A percentile compares a stretch with the other conserved stretches of the same genome.
Conservation (phyloP, 2,113 vertebrate species). For the Chloroceryle aenea region DNA sequence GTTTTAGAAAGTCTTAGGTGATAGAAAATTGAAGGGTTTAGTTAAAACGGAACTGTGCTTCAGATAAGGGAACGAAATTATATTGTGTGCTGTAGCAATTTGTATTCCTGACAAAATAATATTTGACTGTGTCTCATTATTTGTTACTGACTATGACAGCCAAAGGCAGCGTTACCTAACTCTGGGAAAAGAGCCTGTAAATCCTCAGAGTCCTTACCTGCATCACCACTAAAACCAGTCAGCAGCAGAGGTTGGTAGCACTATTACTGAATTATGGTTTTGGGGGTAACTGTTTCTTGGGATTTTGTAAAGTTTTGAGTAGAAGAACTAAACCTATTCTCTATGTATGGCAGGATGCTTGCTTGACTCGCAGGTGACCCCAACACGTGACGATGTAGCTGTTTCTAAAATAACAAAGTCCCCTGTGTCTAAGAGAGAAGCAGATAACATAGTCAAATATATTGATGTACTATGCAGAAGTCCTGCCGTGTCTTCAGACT, state of each 20-base stretch:
- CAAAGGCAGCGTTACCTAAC: not conserved
- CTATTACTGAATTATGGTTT: not conserved
- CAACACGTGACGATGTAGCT: accelerated
- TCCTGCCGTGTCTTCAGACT: accelerated
- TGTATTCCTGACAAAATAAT: not conserved
- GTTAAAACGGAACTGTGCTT: not conserved
- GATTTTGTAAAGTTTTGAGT: not conserved
- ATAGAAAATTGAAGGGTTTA: not conserved
- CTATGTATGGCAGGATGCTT: conserved; percentile 30
- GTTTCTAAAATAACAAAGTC: not conserved
- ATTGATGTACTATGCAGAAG: not conserved
- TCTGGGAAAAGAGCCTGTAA: not conserved
- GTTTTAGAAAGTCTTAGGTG: not conserved
- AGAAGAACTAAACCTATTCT: not conserved
- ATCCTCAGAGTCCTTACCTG: not conserved
- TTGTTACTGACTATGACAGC: not conserved
- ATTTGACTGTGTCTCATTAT: not conserved
- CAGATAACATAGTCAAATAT: not conserved
- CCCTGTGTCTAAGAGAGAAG: not conserved
- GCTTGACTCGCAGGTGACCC: not conserved
- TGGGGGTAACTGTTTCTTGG: not conserved
- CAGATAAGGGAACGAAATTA: not conserved
- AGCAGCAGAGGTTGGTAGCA: conserved; percentile 64
- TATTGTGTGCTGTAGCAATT: not conserved
- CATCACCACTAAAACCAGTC: not conserved